phyloP scores from a whole-genome alignment of 2,888 invertebrate genomes.

The Uloborus plumipes region DNA sequence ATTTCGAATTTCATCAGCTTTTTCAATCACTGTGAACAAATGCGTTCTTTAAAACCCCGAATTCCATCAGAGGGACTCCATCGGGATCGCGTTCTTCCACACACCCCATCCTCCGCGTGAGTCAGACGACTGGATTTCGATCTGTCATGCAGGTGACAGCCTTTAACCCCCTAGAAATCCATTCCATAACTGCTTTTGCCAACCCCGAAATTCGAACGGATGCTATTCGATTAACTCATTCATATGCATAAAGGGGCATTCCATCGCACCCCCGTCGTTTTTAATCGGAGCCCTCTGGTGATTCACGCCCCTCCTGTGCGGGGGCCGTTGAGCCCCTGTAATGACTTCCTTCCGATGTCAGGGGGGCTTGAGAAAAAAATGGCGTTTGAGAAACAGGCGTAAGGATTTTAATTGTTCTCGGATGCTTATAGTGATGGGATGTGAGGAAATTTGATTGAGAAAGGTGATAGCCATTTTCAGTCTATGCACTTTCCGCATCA shows the following conservation, averaged over 20 bases:
- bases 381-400: not conserved
- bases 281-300: conserved; percentile 58
- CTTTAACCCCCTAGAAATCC: conserved; percentile 61
- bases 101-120: conserved; percentile 24
- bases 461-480: no score
- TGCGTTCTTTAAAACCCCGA: no score
- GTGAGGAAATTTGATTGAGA: no score
- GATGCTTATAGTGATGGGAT: no score
- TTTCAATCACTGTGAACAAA: no score
- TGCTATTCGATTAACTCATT: conserved; percentile 64
- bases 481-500: no score
- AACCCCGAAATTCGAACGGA: conserved; percentile 57
- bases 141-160: conserved; percentile 63
- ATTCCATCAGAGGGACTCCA: conserved; percentile 3
- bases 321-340: conserved; percentile 18
- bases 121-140: conserved; percentile 52
- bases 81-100: conserved; percentile 3
- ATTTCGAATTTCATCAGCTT: no score
- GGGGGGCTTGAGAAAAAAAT: not conserved
- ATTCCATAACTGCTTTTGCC: conserved; percentile 54
- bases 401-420: no score
- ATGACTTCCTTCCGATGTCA: conserved; percentile 32
- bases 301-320: conserved; percentile 38
- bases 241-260: conserved; percentile 61
- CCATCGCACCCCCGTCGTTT: conserved; percentile 6